A percentile compares a stretch with the other conserved stretches of the same genome.
Evolutionary conservation across 2,888 invertebrate genomes (phyloP).

Genomic region (Strigamia maritima): DNA sequence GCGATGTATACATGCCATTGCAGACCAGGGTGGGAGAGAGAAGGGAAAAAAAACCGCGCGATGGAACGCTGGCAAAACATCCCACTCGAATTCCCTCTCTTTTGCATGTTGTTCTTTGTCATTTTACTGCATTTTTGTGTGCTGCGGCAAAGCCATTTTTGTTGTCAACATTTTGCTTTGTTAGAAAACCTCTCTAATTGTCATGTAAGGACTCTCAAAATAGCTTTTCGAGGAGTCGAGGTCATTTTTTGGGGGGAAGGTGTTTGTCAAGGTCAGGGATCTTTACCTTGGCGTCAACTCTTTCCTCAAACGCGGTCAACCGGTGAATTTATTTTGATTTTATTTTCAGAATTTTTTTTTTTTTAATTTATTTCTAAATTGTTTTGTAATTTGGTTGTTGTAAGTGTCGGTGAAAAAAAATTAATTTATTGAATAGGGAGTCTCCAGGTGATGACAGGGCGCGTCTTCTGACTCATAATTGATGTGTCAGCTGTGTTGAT

Average conservation of each 20-base stretch:
- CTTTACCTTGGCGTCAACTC: constrained; percentile 6
- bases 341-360: not conserved
- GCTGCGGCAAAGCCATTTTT: not conserved
- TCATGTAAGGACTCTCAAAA: not conserved
- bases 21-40: constrained; percentile 12
- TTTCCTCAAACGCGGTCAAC: not conserved
- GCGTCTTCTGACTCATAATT: constrained; percentile 32
- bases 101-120: constrained; percentile 2
- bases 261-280: constrained; percentile 2
- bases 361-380: not conserved
- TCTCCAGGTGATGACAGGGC: constrained; percentile 28
- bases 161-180: not conserved
- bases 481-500: constrained; percentile 34
- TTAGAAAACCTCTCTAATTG: not conserved
- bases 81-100: constrained; percentile 1
- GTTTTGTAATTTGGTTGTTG: not conserved
- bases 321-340: not conserved
- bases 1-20: constrained; percentile 24
- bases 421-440: constrained; percentile 13
- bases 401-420: too few species aligned
- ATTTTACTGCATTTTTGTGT: not conserved
- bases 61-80: constrained; percentile 22
- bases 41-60: not conserved
- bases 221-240: not conserved
- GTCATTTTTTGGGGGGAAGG: not conserved